phyloP scores from a whole-genome alignment of 2,797 vertebrate species.

The Cyclura pinguis region DNA sequence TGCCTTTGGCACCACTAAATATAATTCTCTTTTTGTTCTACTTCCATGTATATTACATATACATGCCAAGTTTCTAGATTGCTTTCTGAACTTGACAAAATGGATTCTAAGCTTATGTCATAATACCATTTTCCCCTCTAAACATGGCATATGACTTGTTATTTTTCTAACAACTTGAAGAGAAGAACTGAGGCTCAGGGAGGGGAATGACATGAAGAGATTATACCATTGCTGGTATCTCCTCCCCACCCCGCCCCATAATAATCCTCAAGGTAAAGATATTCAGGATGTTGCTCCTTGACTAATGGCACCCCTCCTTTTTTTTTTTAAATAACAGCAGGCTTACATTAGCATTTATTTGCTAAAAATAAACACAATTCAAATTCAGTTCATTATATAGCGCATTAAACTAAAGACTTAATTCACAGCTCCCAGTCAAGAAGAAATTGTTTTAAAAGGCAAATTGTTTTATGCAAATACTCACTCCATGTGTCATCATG shows the following conservation, averaged over 20 bases:
- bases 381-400: constrained; percentile 73
- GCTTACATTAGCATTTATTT: constrained; percentile 71
- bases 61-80: neutral
- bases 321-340: constrained; percentile 65
- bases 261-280: constrained; percentile 59
- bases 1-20: neutral
- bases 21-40: neutral
- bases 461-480: constrained; percentile 70
- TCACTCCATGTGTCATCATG: constrained; percentile 37
- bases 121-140: neutral
- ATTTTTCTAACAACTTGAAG: constrained; percentile 5
- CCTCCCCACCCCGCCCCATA: neutral
- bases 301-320: constrained; percentile 63
- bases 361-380: constrained; percentile 78
- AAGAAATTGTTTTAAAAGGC: constrained; percentile 73
- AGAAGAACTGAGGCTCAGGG: neutral
- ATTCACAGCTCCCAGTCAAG: constrained; percentile 69
- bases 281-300: constrained; percentile 48
- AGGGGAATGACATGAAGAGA: neutral
- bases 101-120: neutral
- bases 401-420: constrained; percentile 64
- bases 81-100: neutral
- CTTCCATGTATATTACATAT: neutral
- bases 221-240: neutral
- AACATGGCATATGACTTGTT: neutral